Base-by-base conservation (phyloP, 2,888 invertebrate species). In the Eulithis prunata region DNA sequence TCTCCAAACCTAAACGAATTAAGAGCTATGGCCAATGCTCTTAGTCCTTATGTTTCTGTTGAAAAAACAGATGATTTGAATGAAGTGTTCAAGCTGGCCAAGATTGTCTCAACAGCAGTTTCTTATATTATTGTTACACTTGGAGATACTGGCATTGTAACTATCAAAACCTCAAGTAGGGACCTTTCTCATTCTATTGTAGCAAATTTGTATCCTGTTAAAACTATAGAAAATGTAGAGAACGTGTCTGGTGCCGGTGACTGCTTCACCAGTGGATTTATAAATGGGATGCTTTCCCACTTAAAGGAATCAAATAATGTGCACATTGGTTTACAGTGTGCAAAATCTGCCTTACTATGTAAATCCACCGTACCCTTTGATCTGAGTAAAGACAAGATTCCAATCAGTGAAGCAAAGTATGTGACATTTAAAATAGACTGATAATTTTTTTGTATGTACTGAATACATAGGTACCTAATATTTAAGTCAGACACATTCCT, bases 161-260 rank as follows among this genome's bases (percentile, higher is more conserved):
- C 95, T 43, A 88, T 93, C 3, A 87, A 66, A 57, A 76, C 75
- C 47, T 53, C 43, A 32, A 64, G 36, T 21, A 57, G 66, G 57
- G 46, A 63, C n/a, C 60, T 65, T 12, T 62, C 56, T 32, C 49
- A 66, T 12, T 62, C 56, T 32, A 47, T 80, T 28, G 59, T 72
- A 52, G 77, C 78, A 41, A 78, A 75, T 62, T 73, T 80, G 56
- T 95, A 95, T 80, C 85, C 89, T 58, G 86, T 86, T 4, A 69
- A 86, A 71, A 75, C 79, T 66, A 67, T 94, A 47, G 64, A 82
- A 64, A 76, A 90, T 58, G 84, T 97, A 12, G 93, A 94, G 58
- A 97, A 95, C 89, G 97, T 97, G 0, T 97, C 96, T n/a, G 97
- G 97, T 4, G 97, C 97, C 21, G 97, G 97, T 1, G 97, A 97